phyloP scores from a whole-genome alignment of 2,888 invertebrate species.

The Belgica antarctica region DNA sequence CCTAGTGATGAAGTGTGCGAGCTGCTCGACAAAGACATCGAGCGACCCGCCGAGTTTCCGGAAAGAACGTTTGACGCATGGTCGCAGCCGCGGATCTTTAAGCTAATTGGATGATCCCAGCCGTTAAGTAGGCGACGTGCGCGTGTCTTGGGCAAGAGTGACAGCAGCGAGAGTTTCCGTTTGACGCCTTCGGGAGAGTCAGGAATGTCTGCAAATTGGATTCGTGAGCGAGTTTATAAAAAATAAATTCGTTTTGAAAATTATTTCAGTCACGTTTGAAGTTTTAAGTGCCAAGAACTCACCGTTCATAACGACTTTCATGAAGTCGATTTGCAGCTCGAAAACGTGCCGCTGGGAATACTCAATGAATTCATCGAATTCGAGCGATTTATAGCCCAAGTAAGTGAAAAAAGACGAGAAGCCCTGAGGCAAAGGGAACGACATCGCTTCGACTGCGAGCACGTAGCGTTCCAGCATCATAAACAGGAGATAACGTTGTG shows the following conservation, averaged over 20 bases:
- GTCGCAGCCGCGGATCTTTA: slow-evolving; percentile 75
- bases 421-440: slow-evolving; percentile 80
- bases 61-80: slow-evolving; percentile 78
- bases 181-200: slow-evolving; percentile 61
- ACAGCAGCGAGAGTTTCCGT: slow-evolving; percentile 70
- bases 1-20: slow-evolving; percentile 9
- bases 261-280: too few species aligned
- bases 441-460: slow-evolving; percentile 73
- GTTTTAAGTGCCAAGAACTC: slow-evolving; percentile 47
- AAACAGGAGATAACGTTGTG: slow-evolving; percentile 70
- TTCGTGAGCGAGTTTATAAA: slow-evolving; percentile 37
- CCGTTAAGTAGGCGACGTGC: slow-evolving; percentile 74
- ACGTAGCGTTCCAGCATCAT: slow-evolving; percentile 78
- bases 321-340: slow-evolving; percentile 82
- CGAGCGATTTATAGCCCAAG: slow-evolving; percentile 75
- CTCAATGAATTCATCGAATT: slow-evolving; percentile 76
- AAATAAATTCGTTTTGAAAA: too few species aligned
- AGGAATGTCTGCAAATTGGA: slow-evolving; percentile 54
- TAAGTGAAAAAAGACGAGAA: slow-evolving; percentile 87
- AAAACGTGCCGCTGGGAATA: slow-evolving; percentile 81
- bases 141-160: slow-evolving; percentile 72
- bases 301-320: slow-evolving; percentile 81
- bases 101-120: slow-evolving; percentile 74
- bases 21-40: slow-evolving; percentile 42
- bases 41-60: slow-evolving; percentile 60